Evolutionary conservation across 2,888 invertebrate species (phyloP).

Genomic region (Litoditis marina): DNA sequence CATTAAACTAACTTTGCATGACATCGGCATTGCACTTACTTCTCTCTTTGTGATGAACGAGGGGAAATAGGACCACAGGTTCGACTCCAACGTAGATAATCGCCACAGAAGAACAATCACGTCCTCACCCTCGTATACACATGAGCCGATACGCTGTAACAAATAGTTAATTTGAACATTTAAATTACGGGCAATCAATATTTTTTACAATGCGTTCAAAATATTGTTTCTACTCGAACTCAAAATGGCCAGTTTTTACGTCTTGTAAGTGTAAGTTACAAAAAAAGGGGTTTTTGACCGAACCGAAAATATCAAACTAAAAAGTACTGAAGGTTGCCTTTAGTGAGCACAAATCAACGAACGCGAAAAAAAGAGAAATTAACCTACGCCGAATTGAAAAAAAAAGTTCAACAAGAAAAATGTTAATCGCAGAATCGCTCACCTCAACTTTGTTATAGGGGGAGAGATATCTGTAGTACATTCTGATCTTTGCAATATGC

Average conservation of each 20-base stretch:
- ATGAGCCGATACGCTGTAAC: conserved; percentile 51
- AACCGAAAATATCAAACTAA: too few relatives aligned
- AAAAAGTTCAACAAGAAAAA: not conserved
- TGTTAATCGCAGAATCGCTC: not conserved
- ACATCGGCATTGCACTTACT: conserved; percentile 15
- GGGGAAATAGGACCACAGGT: conserved; percentile 47
- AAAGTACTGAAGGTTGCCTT: too few relatives aligned
- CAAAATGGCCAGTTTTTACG: not conserved
- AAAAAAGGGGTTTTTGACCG: too few relatives aligned
- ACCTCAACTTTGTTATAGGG: conserved; percentile 56
- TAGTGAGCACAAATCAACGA: too few relatives aligned
- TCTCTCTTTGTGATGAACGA: conserved; percentile 46
- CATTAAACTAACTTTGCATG: not conserved
- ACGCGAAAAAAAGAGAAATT: too few relatives aligned
- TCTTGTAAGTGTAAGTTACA: too few relatives aligned
- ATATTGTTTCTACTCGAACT: not conserved
- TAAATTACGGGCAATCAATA: not conserved
- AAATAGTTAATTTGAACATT: too few relatives aligned
- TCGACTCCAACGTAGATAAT: conserved; percentile 42
- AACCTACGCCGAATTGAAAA: too few relatives aligned
- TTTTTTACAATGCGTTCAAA: not conserved
- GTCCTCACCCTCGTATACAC: conserved; percentile 53
- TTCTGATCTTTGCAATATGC: conserved; percentile 51
- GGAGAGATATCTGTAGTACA: conserved; percentile 53
- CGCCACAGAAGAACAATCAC: conserved; percentile 52